Evolutionary conservation across 2,113 vertebrate species (phyloP), one percentile per base, ranked within the genome.

Genomic region (Prochilodus magdalenae): DNA sequence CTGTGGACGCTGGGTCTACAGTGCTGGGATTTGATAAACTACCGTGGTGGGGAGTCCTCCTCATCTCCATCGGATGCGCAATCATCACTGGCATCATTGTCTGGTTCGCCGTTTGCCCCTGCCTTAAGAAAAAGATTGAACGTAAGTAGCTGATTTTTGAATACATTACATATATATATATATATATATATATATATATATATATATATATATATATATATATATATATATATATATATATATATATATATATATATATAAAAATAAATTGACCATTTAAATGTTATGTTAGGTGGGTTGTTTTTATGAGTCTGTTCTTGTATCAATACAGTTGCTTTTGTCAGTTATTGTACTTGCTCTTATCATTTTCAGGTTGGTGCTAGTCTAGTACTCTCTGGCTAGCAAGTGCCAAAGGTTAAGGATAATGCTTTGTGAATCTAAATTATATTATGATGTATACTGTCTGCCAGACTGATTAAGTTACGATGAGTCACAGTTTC

Each of bases 51-150:
- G 96, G 94, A 82, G 92, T 92, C 86, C 90, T 98, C 83, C 94
- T 99, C 83, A 95, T 97, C 91, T 97, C 97, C 24, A 87, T 95
- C 85, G 96, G 92, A 89, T 96, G 91, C 80, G 94, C 94, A 77
- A 85, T 96, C 89, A 81, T 96, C 88, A 96, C 94, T 22, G 97
- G 93, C 87, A 73, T 97, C 51, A 1, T 97, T 88, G 97, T 99
- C 89, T 99, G 97, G 98, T 98, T 99, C 88, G 86, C 95, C 89
- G 94, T 99, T 59, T 99, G 98, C 90, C 98, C 98, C 0, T 95
- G 86, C 76, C 97, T 99, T 91, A 98, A 96, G 95, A 99, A 92
- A 90, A 99, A 98, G 93, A 99, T 99, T 0, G 95, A 97, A 91
- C 92, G 98, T 99, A 93, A 99, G 98, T 96, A 65, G 40, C 20